phyloP scores from a whole-genome alignment of 2,888 invertebrate genomes.

The Chrysina gloriosa region DNA sequence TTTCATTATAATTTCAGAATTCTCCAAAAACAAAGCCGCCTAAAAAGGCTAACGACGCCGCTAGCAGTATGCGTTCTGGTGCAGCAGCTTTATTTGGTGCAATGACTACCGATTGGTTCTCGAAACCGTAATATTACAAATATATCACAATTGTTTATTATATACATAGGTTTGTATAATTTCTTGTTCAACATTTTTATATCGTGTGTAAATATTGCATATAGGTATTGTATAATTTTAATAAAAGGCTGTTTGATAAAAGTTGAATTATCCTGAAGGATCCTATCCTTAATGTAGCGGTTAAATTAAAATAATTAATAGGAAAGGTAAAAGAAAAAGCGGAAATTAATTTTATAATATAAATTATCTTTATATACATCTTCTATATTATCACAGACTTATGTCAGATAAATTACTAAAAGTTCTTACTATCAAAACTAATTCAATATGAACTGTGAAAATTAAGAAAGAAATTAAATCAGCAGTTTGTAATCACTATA shows the following conservation, averaged over 20 bases:
- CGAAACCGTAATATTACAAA: conserved; percentile 52
- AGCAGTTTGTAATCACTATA: conserved; percentile 17
- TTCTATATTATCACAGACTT: conserved; percentile 61
- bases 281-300: not conserved
- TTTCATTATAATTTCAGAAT: conserved; percentile 33
- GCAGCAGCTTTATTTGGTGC: conserved; percentile 85
- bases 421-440: conserved; percentile 41
- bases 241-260: conserved; percentile 25
- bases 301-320: not conserved
- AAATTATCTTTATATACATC: conserved; percentile 53
- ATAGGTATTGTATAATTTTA: conserved; percentile 36
- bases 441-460: conserved; percentile 18
- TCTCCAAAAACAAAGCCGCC: conserved; percentile 44
- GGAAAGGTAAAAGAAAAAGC: not conserved
- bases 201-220: conserved; percentile 14
- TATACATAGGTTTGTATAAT: conserved; percentile 34
- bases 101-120: conserved; percentile 87
- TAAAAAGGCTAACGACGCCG: conserved; percentile 65
- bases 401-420: conserved; percentile 60
- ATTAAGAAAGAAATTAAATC: conserved; percentile 4
- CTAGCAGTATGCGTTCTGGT: conserved; percentile 72
- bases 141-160: conserved; percentile 41
- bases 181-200: conserved; percentile 31
- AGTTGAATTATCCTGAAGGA: not conserved
- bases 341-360: conserved; percentile 31